phyloP scores from a whole-genome alignment of 2,113 vertebrate genomes.

The Hystrix cristata region DNA sequence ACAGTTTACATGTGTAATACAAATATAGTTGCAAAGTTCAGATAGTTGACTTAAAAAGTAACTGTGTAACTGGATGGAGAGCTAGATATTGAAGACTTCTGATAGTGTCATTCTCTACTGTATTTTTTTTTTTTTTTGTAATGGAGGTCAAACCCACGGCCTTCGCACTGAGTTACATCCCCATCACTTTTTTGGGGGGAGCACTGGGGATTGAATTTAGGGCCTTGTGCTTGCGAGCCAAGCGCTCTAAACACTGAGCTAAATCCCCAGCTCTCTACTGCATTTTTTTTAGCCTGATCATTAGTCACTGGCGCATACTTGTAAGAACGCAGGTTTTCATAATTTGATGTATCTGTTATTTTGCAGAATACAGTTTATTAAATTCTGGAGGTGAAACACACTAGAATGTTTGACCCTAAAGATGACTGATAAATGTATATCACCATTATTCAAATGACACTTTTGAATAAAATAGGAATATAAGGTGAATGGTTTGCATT shows the following conservation, averaged over 20 bases:
- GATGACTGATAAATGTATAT: not conserved
- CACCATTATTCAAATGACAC: not conserved
- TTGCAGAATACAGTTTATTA: conserved; percentile 48
- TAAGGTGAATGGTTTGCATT: not conserved
- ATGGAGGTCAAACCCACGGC: no score
- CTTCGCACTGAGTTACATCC: no score
- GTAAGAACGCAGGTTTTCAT: not conserved
- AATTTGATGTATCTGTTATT: not conserved
- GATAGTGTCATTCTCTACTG: not conserved
- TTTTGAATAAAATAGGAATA: not conserved
- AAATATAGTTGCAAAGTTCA: not conserved
- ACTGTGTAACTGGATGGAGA: not conserved
- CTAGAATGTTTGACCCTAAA: not conserved
- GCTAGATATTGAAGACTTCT: not conserved
- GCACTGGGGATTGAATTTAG: no score
- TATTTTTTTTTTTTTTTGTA: no score
- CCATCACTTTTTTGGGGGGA: no score
- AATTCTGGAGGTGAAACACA: not conserved
- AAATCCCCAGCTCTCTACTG: not conserved
- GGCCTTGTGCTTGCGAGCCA: no score
- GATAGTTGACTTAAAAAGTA: not conserved
- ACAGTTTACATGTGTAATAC: not conserved
- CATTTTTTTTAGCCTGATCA: not conserved
- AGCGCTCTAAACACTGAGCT: no score
- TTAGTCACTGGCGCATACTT: not conserved